These are phyloP conservation scores for Serinus canaria DNA, from an alignment of 2,113 vertebrate species.

Conservation along the genomic window DNA sequence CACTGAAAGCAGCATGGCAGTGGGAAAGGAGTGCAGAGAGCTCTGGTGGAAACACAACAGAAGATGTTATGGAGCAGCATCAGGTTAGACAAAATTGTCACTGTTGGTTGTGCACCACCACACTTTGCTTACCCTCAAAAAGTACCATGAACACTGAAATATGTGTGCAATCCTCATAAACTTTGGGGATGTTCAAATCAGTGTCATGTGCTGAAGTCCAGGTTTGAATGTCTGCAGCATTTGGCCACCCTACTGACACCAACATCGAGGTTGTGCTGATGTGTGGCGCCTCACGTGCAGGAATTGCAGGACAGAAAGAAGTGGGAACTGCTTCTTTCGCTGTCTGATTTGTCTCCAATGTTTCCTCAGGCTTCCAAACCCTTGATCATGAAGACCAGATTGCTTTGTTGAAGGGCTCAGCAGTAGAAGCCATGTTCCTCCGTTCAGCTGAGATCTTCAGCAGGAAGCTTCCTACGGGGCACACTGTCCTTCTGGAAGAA, in stretches of 20 bases:
- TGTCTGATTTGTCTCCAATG: neutral
- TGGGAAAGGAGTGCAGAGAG: neutral
- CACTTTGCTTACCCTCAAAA: neutral
- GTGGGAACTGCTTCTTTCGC: neutral
- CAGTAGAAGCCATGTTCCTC: constrained; percentile 98
- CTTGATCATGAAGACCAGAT: constrained; percentile 98
- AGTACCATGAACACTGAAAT: neutral
- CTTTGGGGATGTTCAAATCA: neutral
- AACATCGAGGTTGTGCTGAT: neutral
- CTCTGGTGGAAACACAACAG: neutral
- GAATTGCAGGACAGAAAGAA: neutral
- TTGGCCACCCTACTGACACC: neutral
- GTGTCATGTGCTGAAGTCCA: neutral
- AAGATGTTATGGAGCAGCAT: neutral
- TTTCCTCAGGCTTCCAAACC: constrained; percentile 86
- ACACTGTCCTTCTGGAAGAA: constrained; percentile 86
- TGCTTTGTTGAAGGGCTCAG: constrained; percentile 94
- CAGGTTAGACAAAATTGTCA: neutral
- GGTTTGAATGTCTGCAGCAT: neutral
- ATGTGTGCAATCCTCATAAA: neutral
- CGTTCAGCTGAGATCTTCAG: constrained; percentile 94
- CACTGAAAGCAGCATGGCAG: neutral
- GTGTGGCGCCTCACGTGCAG: fast-evolving
- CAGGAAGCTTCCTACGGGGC: constrained; percentile 85
- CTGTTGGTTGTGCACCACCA: neutral